Conservation (phyloP, 2,113 vertebrate genomes). For the Chitala chitala region DNA sequence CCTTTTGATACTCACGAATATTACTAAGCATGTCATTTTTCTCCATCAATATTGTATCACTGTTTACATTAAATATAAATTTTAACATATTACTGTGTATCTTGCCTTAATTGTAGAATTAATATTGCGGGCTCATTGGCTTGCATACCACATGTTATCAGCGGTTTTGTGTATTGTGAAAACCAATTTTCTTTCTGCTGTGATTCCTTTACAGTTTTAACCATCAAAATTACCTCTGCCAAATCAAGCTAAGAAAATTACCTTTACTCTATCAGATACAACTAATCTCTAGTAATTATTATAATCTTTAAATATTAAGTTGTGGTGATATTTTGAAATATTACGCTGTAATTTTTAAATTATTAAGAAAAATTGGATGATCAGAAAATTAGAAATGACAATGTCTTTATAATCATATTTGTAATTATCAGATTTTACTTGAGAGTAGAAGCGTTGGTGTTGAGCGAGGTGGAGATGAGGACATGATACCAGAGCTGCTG, state of each 20-base stretch:
- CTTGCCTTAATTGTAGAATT: neutral
- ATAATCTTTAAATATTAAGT: slow-evolving; percentile 52
- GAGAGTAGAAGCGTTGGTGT: neutral
- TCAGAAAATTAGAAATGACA: slow-evolving; percentile 6
- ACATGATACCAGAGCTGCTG: no score
- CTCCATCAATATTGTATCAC: slow-evolving; percentile 52
- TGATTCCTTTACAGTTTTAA: slow-evolving; percentile 50
- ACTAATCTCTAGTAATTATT: slow-evolving; percentile 59
- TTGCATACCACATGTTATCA: no score
- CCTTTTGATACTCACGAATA: slow-evolving; percentile 39
- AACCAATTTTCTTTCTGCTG: no score
- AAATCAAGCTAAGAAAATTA: no score
- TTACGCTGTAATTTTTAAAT: slow-evolving; percentile 36
- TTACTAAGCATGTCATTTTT: slow-evolving; percentile 38
- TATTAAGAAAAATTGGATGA: slow-evolving; percentile 20
- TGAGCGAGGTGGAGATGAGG: neutral
- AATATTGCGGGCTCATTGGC: neutral
- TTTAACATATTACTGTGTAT: slow-evolving; percentile 29
- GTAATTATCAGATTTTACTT: neutral
- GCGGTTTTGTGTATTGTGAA: no score
- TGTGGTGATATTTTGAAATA: slow-evolving; percentile 54
- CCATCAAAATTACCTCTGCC: slow-evolving; percentile 44
- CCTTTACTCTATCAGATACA: slow-evolving; percentile 32
- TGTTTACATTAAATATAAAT: slow-evolving; percentile 54
- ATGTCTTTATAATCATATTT: neutral